phyloP scores from a whole-genome alignment of 2,888 invertebrate genomes.

The Xanthia togata region DNA sequence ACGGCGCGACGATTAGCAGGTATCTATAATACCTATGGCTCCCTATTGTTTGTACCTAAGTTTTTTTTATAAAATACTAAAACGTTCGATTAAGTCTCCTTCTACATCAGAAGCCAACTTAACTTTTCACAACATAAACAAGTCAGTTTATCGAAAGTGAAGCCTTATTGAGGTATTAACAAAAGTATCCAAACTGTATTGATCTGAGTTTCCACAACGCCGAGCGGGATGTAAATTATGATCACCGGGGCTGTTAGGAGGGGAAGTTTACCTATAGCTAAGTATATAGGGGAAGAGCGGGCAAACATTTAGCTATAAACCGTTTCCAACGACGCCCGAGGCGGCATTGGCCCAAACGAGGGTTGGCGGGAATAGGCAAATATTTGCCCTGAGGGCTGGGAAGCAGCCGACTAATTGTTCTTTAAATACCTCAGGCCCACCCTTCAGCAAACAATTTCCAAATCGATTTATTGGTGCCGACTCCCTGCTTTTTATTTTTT shows the following conservation, averaged over 20 bases:
- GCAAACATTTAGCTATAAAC: constrained; percentile 87
- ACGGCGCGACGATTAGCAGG: neutral
- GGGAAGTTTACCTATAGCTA: constrained; percentile 79
- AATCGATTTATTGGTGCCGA: constrained; percentile 87
- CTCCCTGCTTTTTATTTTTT: constrained; percentile 79
- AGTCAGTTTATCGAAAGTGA: constrained; percentile 45
- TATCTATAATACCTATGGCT: neutral
- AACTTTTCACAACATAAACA: constrained; percentile 54
- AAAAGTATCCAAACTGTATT: constrained; percentile 51
- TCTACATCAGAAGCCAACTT: constrained; percentile 15
- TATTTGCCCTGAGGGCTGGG: constrained; percentile 87
- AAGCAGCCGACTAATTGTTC: constrained; percentile 89
- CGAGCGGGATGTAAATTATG: constrained; percentile 69
- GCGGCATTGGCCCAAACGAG: constrained; percentile 84
- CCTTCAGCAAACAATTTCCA: constrained; percentile 86
- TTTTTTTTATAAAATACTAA: no score
- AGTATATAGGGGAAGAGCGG: constrained; percentile 83
- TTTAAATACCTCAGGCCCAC: constrained; percentile 88
- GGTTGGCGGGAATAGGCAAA: constrained; percentile 89
- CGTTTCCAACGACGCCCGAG: constrained; percentile 83
- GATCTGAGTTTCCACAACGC: constrained; percentile 58
- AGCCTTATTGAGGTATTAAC: constrained; percentile 37
- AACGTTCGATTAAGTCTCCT: constrained; percentile 25
- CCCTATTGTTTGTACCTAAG: neutral
- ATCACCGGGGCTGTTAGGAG: constrained; percentile 69